phyloP scores from a whole-genome alignment of 2,797 vertebrate species.

The Lophius americanus region DNA sequence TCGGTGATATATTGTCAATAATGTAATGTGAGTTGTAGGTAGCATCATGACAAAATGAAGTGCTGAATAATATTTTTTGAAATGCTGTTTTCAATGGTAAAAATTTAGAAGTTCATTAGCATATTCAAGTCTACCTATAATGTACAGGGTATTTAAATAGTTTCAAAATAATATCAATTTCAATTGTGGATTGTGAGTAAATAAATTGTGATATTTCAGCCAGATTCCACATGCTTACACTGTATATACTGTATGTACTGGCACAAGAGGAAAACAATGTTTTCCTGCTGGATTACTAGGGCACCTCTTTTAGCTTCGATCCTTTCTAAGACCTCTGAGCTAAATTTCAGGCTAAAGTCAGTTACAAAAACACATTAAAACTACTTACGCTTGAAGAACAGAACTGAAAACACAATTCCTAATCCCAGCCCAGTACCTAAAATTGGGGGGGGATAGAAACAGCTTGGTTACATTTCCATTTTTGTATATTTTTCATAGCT shows the following conservation, averaged over 20 bases:
- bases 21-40: not conserved
- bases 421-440: constrained; percentile 93
- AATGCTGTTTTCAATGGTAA: too few species aligned
- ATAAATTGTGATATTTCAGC: too few species aligned
- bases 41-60: not conserved
- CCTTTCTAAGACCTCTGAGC: not conserved
- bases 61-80: too few species aligned
- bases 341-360: not conserved
- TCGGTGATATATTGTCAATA: not conserved
- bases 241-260: not conserved
- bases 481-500: not conserved
- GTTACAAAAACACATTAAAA: not conserved
- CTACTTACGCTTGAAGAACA: constrained; percentile 98
- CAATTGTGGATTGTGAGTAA: too few species aligned
- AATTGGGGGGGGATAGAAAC: not conserved
- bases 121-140: too few species aligned
- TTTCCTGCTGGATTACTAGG: not conserved
- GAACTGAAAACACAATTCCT: constrained; percentile 94
- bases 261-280: not conserved
- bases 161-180: too few species aligned
- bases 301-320: not conserved
- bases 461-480: too few species aligned
- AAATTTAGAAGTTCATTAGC: too few species aligned
- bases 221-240: too few species aligned
- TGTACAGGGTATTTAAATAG: too few species aligned